Evolutionary conservation across 2,113 vertebrate species (phyloP).

Genomic region (Agapornis roseicollis): DNA sequence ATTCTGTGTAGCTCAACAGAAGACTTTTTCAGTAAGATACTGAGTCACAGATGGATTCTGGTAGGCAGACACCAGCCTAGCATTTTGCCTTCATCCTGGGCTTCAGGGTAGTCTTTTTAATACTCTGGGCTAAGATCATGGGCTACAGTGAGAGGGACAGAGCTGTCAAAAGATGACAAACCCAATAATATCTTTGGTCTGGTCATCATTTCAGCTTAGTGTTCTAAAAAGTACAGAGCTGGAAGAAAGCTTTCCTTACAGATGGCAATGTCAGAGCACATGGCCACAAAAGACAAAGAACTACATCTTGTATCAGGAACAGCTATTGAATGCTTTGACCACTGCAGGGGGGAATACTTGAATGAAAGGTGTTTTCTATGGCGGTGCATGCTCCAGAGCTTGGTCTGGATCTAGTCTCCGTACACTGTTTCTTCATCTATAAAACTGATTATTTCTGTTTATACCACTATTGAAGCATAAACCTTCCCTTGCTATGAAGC

Average conservation of each 20-base stretch:
- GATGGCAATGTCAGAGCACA: not conserved
- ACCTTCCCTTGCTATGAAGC: not conserved
- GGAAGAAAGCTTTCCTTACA: not conserved
- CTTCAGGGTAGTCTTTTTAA: not conserved
- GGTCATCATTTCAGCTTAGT: not conserved
- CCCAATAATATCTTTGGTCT: not conserved
- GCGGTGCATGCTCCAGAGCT: not conserved
- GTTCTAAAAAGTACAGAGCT: not conserved
- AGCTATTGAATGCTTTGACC: accelerated
- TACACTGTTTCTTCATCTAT: not conserved
- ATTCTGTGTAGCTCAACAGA: not conserved
- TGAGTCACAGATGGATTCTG: not conserved
- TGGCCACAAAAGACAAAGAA: not conserved
- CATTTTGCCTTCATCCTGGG: not conserved
- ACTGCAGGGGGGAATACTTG: not conserved
- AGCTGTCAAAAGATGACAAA: not conserved
- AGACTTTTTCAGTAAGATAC: not conserved
- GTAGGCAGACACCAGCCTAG: not conserved
- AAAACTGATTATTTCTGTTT: not conserved
- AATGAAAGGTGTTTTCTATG: not conserved
- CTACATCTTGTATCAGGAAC: not conserved
- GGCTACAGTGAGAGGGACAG: not conserved
- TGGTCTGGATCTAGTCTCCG: not conserved
- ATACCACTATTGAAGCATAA: not conserved
- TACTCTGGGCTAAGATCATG: not conserved